Percentiles rank a stretch among this genome's conserved stretches.
Evolutionary conservation across 2,113 vertebrate species (phyloP).

Genomic region (Tyrannus savana): DNA sequence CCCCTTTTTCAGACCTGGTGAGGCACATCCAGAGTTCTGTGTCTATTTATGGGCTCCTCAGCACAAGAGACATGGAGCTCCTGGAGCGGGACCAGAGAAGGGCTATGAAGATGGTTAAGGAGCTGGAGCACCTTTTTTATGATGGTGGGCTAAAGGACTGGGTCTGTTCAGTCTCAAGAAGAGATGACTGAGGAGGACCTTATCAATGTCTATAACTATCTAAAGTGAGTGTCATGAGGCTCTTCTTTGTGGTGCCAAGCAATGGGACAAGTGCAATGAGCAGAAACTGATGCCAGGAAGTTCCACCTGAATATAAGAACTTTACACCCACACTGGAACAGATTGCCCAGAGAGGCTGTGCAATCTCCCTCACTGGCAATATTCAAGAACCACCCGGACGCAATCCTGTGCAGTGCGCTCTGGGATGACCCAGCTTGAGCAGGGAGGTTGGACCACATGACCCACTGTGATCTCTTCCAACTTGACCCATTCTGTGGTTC

Average conservation of each 20-base stretch:
- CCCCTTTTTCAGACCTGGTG: not conserved
- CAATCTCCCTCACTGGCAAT: not conserved
- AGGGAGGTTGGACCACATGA: not conserved
- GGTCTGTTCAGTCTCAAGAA: not conserved
- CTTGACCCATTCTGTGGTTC: not conserved
- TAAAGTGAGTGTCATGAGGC: not conserved
- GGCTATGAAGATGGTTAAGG: not conserved
- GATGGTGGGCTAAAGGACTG: not conserved
- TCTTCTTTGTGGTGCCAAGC: not conserved
- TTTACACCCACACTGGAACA: not conserved
- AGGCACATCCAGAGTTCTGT: not conserved
- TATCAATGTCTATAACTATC: not conserved
- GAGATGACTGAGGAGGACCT: not conserved
- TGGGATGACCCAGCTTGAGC: not conserved
- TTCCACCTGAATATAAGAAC: not conserved
- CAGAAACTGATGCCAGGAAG: not conserved
- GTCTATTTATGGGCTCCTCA: not conserved
- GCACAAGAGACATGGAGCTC: not conserved
- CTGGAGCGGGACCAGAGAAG: not conserved
- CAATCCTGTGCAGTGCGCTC: no score
- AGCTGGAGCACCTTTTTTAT: not conserved
- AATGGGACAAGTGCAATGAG: no score
- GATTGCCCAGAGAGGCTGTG: not conserved
- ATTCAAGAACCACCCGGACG: accelerated
- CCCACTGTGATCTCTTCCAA: not conserved